Percentiles rank a stretch among this genome's conserved stretches.
phyloP scores from a whole-genome alignment of 2,888 invertebrate species.

The Matsumyia berberina region DNA sequence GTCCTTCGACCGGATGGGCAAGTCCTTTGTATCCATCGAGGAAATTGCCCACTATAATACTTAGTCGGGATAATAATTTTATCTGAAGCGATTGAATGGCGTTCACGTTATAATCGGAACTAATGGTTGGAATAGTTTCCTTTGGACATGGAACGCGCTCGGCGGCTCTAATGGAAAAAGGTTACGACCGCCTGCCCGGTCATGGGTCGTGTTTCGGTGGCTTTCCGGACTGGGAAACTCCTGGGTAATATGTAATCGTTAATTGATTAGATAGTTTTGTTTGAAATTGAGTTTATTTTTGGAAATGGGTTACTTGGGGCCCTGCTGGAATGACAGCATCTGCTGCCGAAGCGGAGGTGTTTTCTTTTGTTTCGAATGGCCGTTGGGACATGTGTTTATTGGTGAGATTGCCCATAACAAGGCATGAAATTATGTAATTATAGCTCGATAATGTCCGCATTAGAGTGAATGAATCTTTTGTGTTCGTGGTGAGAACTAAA shows the following conservation, averaged over 20 bases:
- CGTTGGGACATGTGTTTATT: conserved; percentile 44
- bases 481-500: conserved; percentile 38
- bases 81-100: conserved; percentile 66
- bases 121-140: conserved; percentile 69
- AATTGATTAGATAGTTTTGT: conserved; percentile 70
- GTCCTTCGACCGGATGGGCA: conserved; percentile 37
- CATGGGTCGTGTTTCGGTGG: neutral
- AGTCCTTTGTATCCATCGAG: conserved; percentile 52
- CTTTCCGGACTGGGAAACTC: neutral
- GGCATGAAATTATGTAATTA: conserved; percentile 47
- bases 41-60: conserved; percentile 67
- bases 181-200: conserved; percentile 28
- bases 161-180: conserved; percentile 30
- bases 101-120: conserved; percentile 61
- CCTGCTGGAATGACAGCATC: conserved; percentile 22
- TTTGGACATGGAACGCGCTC: neutral
- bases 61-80: conserved; percentile 72
- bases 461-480: conserved; percentile 44
- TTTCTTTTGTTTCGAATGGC: conserved; percentile 20
- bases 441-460: conserved; percentile 47
- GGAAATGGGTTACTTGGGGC: conserved; percentile 14
- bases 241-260: conserved; percentile 51
- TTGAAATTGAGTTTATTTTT: conserved; percentile 53
- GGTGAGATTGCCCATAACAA: conserved; percentile 21
- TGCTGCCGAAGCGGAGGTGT: conserved; percentile 1